These are phyloP conservation scores for Prionailurus bengalensis DNA, from an alignment of 2,113 vertebrate genomes.

Conservation along the genomic window DNA sequence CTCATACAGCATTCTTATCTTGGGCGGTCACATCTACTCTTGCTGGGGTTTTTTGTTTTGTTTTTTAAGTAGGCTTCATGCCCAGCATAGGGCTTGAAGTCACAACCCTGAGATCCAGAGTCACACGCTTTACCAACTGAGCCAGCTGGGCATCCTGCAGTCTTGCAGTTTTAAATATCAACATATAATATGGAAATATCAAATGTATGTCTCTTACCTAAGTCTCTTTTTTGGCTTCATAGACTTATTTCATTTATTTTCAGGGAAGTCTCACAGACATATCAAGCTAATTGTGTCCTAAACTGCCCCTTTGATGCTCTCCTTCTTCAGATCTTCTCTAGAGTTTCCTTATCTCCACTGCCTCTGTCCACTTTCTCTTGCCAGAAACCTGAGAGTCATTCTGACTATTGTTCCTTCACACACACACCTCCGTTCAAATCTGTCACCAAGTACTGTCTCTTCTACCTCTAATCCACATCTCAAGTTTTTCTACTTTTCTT, in stretches of 20 bases:
- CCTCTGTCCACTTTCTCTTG: not conserved
- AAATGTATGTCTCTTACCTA: not conserved
- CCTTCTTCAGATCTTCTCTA: not conserved
- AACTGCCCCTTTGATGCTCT: not conserved
- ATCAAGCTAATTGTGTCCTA: not conserved
- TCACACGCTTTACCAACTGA: not conserved
- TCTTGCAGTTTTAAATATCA: not conserved
- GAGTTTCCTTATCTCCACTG: not conserved
- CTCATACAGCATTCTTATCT: not conserved
- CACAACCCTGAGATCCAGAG: not conserved
- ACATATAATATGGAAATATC: not conserved
- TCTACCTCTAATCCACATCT: not conserved
- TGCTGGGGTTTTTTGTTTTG: not conserved
- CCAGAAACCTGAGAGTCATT: not conserved
- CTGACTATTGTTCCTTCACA: not conserved
- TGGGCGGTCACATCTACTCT: not conserved
- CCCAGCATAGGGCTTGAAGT: too few relatives aligned
- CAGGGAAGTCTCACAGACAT: not conserved
- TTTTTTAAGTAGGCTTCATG: not conserved
- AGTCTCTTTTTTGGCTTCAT: not conserved
- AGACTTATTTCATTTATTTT: not conserved
- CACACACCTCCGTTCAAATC: not conserved
- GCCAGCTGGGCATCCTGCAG: not conserved
- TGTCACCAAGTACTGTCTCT: not conserved
- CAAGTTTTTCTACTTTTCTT: not conserved